Evolutionary conservation across 2,113 vertebrate genomes (phyloP).

Genomic region (Tenebrosternarchus preto): DNA sequence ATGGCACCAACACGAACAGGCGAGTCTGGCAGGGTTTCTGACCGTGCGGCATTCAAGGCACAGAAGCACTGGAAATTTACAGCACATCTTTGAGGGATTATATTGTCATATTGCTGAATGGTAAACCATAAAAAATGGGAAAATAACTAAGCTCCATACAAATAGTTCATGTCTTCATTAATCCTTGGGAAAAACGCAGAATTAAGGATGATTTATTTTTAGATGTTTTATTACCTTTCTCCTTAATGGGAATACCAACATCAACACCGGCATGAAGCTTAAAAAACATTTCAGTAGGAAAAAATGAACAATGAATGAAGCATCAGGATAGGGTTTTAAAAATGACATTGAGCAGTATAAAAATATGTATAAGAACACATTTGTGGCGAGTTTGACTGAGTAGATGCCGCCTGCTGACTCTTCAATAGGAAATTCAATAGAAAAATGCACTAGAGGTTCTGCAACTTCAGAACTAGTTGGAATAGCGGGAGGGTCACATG

Average conservation of each 20-base stretch:
- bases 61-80: conserved; percentile 48
- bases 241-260: conserved; percentile 29
- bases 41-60: conserved; percentile 43
- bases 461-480: conserved; percentile 15
- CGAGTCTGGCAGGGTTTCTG: conserved; percentile 46
- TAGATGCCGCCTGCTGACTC: background rate
- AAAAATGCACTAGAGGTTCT: background rate
- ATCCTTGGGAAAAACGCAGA: conserved; percentile 36
- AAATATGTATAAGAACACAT: background rate
- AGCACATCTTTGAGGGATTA: conserved; percentile 48
- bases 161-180: conserved; percentile 51
- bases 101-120: conserved; percentile 51
- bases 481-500: conserved; percentile 30
- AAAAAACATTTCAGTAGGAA: conserved; percentile 27
- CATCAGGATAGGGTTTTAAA: background rate
- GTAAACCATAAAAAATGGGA: conserved; percentile 48
- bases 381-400: background rate
- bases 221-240: conserved; percentile 46
- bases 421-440: background rate
- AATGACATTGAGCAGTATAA: background rate
- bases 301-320: conserved; percentile 15
- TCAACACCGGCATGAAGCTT: conserved; percentile 15
- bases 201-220: conserved; percentile 44
- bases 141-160: conserved; percentile 53
- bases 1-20: conserved; percentile 42